Conservation (phyloP, 2,113 vertebrate species). For the Boleophthalmus pectinirostris region DNA sequence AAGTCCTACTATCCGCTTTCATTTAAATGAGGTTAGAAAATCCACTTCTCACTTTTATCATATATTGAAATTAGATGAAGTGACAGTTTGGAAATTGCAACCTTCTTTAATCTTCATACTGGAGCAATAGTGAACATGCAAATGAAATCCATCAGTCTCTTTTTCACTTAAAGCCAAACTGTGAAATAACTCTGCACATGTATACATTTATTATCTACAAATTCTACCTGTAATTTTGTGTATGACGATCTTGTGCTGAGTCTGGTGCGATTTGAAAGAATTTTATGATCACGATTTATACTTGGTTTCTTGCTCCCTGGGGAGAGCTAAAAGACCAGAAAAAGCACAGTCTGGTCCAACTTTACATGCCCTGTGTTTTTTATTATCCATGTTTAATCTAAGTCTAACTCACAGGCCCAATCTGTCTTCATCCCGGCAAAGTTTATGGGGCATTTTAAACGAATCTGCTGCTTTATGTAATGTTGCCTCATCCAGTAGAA, state of each 20-base stretch:
- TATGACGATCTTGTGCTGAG: conserved; percentile 48
- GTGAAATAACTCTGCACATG: conserved; percentile 16
- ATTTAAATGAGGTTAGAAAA: conserved; percentile 4
- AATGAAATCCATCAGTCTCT: conserved; percentile 45
- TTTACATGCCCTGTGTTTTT: not conserved
- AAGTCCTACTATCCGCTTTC: not conserved
- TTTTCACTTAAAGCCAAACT: conserved; percentile 27
- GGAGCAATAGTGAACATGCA: conserved; percentile 48
- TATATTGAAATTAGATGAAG: conserved; percentile 40
- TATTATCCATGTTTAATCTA: conserved; percentile 11
- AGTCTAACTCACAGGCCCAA: conserved; percentile 12
- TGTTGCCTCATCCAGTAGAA: not conserved
- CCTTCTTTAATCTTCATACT: conserved; percentile 54
- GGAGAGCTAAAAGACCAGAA: conserved; percentile 15
- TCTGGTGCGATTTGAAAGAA: conserved; percentile 35
- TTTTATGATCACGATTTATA: conserved; percentile 39
- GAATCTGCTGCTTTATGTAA: conserved; percentile 1
- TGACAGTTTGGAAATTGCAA: conserved; percentile 47
- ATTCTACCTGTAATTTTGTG: conserved; percentile 50
- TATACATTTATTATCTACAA: conserved; percentile 55
- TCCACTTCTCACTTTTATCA: conserved; percentile 43
- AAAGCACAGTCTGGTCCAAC: conserved; percentile 9
- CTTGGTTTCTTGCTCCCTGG: not conserved
- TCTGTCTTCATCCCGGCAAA: not conserved
- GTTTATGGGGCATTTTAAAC: conserved; percentile 5